phyloP scores from a whole-genome alignment of 2,888 invertebrate species.

The Plagodis pulveraria region DNA sequence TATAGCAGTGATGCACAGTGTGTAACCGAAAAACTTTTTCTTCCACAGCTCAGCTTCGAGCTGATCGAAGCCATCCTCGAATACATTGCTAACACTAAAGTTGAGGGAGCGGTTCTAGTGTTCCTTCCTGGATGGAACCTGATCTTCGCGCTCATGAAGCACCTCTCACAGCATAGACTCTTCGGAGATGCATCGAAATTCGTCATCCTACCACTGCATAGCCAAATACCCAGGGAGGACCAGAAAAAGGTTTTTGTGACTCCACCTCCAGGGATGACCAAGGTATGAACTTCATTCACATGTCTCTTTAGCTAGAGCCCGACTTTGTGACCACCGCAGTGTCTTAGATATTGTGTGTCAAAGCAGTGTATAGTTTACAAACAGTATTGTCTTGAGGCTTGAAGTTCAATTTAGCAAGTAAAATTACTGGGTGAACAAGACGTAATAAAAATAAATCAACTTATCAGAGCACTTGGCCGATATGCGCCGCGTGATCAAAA shows the following conservation, averaged over 20 bases:
- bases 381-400: no score
- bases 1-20: no score
- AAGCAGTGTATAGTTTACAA: no score
- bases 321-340: no score
- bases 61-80: conserved; percentile 92
- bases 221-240: conserved; percentile 97
- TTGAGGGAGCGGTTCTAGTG: conserved; percentile 94
- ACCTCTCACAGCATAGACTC: conserved; percentile 87
- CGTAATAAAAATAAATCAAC: no score
- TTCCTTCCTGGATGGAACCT: conserved; percentile 99
- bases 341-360: no score
- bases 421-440: no score
- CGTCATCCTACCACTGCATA: conserved; percentile 96
- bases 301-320: no score
- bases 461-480: no score
- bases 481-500: no score
- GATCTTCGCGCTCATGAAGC: conserved; percentile 96
- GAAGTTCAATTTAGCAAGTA: no score
- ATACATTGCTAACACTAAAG: conserved; percentile 85
- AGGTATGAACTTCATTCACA: conserved; percentile 80
- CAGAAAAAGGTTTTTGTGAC: conserved; percentile 96
- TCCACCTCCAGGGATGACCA: conserved; percentile 93
- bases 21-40: background rate
- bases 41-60: conserved; percentile 91
- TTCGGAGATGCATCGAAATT: conserved; percentile 88